Percentiles rank a stretch among this genome's conserved stretches.
Evolutionary conservation across 1,140 invertebrate genomes (phyloP).

Genomic region (Eufriesea mexicana): DNA sequence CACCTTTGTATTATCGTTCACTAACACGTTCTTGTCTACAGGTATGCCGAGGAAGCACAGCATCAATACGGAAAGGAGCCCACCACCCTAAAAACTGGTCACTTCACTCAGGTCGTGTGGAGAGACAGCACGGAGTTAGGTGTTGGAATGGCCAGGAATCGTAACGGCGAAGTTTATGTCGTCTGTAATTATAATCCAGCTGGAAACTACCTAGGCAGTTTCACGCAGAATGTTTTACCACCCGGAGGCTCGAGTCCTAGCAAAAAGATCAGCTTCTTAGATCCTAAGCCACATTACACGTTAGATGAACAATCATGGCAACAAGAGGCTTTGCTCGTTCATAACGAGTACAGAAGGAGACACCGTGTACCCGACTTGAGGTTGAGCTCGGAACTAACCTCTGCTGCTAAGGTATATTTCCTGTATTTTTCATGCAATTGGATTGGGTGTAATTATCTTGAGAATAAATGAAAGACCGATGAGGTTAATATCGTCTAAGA

Average conservation of each 20-base stretch:
- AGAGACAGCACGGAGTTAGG: conserved; percentile 89
- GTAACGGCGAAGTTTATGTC: conserved; percentile 89
- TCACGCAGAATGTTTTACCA: conserved; percentile 88
- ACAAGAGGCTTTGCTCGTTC: conserved; percentile 86
- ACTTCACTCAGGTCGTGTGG: conserved; percentile 92
- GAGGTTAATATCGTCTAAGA: too few species aligned
- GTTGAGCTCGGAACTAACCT: conserved; percentile 83
- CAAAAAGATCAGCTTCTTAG: conserved; percentile 60
- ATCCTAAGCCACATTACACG: conserved; percentile 55
- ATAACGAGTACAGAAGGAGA: conserved; percentile 90
- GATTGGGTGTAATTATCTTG: too few species aligned
- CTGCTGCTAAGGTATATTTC: conserved; percentile 83
- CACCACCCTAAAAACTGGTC: conserved; percentile 86
- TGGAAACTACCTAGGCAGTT: conserved; percentile 92
- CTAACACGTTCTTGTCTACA: conserved; percentile 11
- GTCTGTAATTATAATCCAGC: conserved; percentile 94
- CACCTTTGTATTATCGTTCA: not conserved
- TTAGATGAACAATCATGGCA: conserved; percentile 82
- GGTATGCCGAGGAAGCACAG: conserved; percentile 78
- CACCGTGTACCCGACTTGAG: conserved; percentile 87
- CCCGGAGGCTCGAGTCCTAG: conserved; percentile 78
- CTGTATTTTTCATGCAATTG: too few species aligned
- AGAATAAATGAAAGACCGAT: too few species aligned
- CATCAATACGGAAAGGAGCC: conserved; percentile 86
- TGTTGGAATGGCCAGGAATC: conserved; percentile 87